These are phyloP conservation scores for Furnarius figulus DNA, from an alignment of 2,113 vertebrate genomes.

Conservation along the genomic window DNA sequence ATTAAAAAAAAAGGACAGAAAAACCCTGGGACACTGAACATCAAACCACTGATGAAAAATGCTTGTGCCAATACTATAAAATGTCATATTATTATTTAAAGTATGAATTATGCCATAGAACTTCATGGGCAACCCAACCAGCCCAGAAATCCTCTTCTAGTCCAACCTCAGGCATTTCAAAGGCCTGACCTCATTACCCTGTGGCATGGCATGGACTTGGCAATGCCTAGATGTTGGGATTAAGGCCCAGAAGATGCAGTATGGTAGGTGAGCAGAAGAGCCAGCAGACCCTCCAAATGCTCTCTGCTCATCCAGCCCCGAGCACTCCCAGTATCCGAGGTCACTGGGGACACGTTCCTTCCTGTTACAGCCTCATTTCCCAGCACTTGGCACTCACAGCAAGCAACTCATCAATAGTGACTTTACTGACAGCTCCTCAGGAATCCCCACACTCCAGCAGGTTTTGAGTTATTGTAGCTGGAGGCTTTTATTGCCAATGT, in stretches of 20 bases:
- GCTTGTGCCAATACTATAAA: not conserved
- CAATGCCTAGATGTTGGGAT: fast-evolving
- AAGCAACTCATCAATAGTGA: conserved; percentile 56
- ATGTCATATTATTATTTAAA: not conserved
- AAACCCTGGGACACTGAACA: not conserved
- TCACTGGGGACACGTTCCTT: not conserved
- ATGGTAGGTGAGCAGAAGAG: not conserved
- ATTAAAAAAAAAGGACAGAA: not conserved
- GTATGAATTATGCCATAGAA: not conserved
- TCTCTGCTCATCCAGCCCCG: not conserved
- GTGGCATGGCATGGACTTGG: fast-evolving
- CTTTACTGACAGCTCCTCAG: conserved; percentile 26
- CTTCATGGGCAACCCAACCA: not conserved
- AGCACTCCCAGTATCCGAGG: not conserved
- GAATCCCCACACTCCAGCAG: not conserved
- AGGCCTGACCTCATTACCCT: not conserved
- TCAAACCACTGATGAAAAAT: not conserved
- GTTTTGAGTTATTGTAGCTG: not conserved
- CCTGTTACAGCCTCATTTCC: not conserved
- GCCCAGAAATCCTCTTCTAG: not conserved
- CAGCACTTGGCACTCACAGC: conserved; percentile 16
- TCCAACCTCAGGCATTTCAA: not conserved
- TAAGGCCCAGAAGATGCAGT: not conserved
- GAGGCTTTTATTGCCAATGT: not conserved
- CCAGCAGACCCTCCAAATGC: not conserved